These are phyloP conservation scores for Ispidina lecontei DNA, from an alignment of 2,797 vertebrate genomes.

Conservation along the genomic window DNA sequence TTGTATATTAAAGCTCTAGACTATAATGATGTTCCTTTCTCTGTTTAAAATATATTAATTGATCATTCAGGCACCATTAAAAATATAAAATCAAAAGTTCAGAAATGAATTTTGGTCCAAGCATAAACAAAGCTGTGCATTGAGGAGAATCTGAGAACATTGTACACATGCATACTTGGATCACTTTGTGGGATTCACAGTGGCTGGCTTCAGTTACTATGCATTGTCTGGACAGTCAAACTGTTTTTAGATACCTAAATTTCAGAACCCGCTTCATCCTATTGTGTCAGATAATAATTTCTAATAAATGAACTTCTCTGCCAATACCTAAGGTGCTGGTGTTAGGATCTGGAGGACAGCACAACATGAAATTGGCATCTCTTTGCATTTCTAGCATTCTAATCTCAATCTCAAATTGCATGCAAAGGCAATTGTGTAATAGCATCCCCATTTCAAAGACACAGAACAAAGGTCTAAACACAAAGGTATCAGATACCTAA, in stretches of 20 bases:
- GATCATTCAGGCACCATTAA: not conserved
- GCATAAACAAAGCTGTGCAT: not conserved
- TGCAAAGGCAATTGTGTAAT: not conserved
- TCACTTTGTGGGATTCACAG: not conserved
- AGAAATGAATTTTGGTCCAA: not conserved
- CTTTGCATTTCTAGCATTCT: not conserved
- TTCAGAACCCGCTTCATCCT: not conserved
- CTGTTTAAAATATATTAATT: not conserved
- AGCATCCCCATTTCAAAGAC: not conserved
- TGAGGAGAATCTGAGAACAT: not conserved
- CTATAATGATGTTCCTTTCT: not conserved
- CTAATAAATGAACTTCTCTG: constrained; percentile 5
- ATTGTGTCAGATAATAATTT: not conserved
- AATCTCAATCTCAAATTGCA: not conserved
- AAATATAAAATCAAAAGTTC: not conserved
- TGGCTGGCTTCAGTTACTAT: not conserved
- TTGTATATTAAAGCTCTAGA: not conserved
- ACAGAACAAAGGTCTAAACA: not conserved
- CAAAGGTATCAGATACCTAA: not conserved
- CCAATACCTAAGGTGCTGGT: not conserved
- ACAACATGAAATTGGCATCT: not conserved
- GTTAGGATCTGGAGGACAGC: not conserved
- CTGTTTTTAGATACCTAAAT: not conserved
- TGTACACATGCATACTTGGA: not conserved
- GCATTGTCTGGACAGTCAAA: not conserved